Evolutionary conservation across 1,140 invertebrate species (phyloP), one percentile per base, ranked within the genome.

Genomic region (Caenorhabditis tropicalis): DNA sequence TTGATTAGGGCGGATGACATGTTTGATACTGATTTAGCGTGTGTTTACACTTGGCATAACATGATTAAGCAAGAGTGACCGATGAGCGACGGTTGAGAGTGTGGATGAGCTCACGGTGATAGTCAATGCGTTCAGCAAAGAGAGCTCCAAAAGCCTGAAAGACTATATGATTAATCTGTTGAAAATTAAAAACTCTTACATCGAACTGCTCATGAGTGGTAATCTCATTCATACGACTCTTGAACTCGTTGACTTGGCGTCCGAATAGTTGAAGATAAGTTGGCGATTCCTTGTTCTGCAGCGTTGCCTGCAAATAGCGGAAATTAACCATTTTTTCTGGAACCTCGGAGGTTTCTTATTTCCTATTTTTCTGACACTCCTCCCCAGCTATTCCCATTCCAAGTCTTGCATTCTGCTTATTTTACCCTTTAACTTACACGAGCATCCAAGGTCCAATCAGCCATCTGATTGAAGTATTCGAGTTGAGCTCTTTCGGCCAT

Each of bases 181-280:
- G n/a, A n/a, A n/a, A n/a, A n/a, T n/a, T n/a, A n/a, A n/a, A n/a
- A n/a, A n/a, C n/a, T n/a, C 9, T 74, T 43, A 74, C 65, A 29
- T 74, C n/a, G 36, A 74, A 74, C 29, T 74, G 65, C 36, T 74
- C 65, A 46, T 74, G 65, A 24, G 65, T 74, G 1, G 65, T 74
- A 24, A 74, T 74, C 12, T 74, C 65, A 15, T 74, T 74, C 29
- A 74, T 29, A 24, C 65, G 65, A 24, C 12, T 19, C n/a, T 46
- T 74, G 65, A 74, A 74, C 6, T 74, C 65, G n/a, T 1, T 24
- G n/a, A 74, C 36, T 46, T 74, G 65, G 10, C 36, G 36, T 43
- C 65, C 65, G 24, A 74, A 46, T 12, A 74, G 36, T 9, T 12
- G 6, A 12, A 74, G 36, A 74, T 74, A 74, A 15, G 36, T 43